These are phyloP conservation scores for Leptestheria dahalacensis DNA, from an alignment of 1,140 invertebrate genomes.

Conservation along the genomic window DNA sequence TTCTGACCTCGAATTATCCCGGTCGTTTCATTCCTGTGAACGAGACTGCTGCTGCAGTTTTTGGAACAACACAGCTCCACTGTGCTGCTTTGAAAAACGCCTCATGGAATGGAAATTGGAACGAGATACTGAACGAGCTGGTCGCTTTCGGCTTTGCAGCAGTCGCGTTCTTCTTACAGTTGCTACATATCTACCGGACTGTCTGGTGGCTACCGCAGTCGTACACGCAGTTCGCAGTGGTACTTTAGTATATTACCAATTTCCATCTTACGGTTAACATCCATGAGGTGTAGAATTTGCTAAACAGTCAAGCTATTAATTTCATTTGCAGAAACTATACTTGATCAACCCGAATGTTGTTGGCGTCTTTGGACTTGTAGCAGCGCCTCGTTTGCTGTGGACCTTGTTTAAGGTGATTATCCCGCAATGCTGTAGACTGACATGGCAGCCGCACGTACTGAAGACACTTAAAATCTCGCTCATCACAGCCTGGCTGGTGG, in stretches of 20 bases:
- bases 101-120: too few relatives aligned
- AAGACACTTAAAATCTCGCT: background rate
- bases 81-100: too few relatives aligned
- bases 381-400: background rate
- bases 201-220: constrained; percentile 95
- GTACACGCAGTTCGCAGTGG: constrained; percentile 72
- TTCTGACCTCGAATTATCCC: too few relatives aligned
- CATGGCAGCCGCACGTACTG: background rate
- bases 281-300: background rate
- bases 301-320: background rate
- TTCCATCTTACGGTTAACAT: background rate
- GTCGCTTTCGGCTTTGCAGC: background rate
- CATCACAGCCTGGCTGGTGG: background rate
- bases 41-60: too few relatives aligned
- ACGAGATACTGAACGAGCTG: background rate
- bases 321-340: background rate
- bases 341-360: background rate
- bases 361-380: background rate
- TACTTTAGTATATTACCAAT: too few relatives aligned
- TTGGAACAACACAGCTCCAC: too few relatives aligned
- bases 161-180: constrained; percentile 44
- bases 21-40: too few relatives aligned
- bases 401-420: background rate
- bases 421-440: background rate
- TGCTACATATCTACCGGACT: constrained; percentile 85